Base-by-base conservation (phyloP, 1,140 invertebrate genomes). In the Augochlora pura region DNA sequence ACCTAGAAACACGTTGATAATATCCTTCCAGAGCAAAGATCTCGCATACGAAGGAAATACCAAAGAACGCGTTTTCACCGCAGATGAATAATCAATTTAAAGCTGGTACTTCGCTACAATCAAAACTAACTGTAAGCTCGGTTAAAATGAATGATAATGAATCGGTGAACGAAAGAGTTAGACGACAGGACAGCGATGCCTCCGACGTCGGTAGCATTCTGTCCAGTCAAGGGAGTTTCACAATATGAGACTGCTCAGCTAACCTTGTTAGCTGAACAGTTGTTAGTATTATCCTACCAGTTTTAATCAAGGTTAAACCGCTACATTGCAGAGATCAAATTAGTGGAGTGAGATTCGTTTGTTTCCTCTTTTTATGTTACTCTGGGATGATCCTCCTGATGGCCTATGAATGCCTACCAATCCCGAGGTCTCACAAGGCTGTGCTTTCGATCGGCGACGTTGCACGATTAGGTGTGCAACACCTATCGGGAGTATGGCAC, bases 401-500 rank as follows among this genome's bases (percentile, higher is more conserved):
- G 25, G 32, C 16, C 46, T 64, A 21, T n/a, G n/a, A n/a, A n/a
- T n/a, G n/a, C n/a, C n/a, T n/a, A n/a, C n/a, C n/a, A n/a, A n/a
- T 14, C 52, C 59, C 18, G 39, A 23, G 16, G 21, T 32, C 83
- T 89, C 90, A 93, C 39, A 93, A 86, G 72, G 92, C 91, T 25
- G 92, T 93, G 64, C 91, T 93, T 71, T 93, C 92, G 57, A 93
- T 88, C 0, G 92, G 91, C 38, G 92, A 91, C 2, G 86, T 77
- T 18, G 90, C 82, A 25, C 90, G 85, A 72, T 91, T 91, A 9
- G 88, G 81, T 59, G 86, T 90, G 75, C 84, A 86, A 69, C 90
- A 92, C 38, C 88, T 86, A 49, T 92, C 91, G 8, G 91, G 76
- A 38, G 86, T 88, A 72, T 89, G 88, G 54, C 89, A 92, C 54